These are phyloP conservation scores for Phengaris alcon DNA, from an alignment of 2,888 invertebrate species.

Conservation along the genomic window DNA sequence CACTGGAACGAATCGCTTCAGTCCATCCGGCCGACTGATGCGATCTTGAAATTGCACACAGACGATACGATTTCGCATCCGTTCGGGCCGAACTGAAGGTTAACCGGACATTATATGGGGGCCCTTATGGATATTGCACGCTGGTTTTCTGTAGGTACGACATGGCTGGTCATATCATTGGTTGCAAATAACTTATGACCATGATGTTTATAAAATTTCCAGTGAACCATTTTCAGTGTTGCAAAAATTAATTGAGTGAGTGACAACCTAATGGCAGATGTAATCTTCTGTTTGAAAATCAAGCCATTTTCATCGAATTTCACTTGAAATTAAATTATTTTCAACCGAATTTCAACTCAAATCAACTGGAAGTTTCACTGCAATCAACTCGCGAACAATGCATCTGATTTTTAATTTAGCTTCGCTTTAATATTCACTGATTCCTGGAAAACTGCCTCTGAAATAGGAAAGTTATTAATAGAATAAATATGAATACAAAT, in stretches of 20 bases:
- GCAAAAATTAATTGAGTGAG: background rate
- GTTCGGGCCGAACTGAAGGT: no score
- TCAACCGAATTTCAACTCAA: background rate
- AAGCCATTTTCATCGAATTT: background rate
- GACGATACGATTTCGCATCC: no score
- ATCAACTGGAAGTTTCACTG: background rate
- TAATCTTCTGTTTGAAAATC: background rate
- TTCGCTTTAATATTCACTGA: background rate
- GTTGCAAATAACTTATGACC: no score
- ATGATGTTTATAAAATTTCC: no score
- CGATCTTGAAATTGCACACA: no score
- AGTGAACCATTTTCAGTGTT: no score
- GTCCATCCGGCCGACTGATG: no score
- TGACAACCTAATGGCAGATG: background rate
- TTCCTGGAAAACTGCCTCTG: background rate
- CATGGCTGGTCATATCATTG: no score
- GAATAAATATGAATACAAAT: background rate
- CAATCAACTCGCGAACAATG: background rate
- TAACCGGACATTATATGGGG: no score
- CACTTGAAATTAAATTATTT: background rate
- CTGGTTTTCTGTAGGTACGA: no score
- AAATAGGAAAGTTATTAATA: background rate
- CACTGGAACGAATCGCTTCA: no score
- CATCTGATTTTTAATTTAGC: background rate
- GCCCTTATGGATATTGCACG: no score